These are phyloP conservation scores for Chlorospingus flavigularis DNA, from an alignment of 2,797 vertebrate species.

Conservation along the genomic window DNA sequence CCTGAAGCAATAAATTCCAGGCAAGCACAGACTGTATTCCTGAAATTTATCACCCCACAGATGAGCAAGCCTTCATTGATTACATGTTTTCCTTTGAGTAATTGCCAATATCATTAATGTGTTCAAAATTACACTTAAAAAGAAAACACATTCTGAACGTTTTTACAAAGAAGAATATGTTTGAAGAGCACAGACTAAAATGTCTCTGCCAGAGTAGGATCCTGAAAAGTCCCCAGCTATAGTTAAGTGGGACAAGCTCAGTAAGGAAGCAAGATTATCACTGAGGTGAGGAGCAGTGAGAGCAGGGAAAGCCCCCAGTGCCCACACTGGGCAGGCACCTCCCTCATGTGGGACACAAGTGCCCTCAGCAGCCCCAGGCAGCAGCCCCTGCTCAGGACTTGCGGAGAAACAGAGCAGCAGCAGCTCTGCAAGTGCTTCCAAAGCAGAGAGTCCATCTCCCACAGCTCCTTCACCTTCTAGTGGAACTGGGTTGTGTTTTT, in stretches of 20 bases:
- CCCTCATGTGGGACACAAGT: accelerated
- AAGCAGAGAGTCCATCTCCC: neutral
- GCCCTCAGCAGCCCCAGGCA: neutral
- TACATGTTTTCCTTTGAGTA: slow-evolving; percentile 56
- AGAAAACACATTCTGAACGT: neutral
- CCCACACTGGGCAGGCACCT: neutral
- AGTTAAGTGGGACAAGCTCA: neutral
- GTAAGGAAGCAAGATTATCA: neutral
- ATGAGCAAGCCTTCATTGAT: slow-evolving; percentile 49
- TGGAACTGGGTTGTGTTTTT: neutral
- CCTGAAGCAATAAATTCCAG: slow-evolving; percentile 62
- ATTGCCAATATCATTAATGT: slow-evolving; percentile 55
- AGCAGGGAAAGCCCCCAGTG: neutral
- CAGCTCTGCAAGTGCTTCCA: neutral
- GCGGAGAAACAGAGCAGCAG: neutral
- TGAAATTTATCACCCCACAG: slow-evolving; percentile 33
- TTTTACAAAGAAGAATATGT: neutral
- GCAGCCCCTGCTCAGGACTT: neutral
- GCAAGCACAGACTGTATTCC: slow-evolving; percentile 23
- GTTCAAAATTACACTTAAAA: slow-evolving; percentile 19
- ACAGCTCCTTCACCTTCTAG: neutral
- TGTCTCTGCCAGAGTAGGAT: neutral
- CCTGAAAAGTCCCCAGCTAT: neutral
- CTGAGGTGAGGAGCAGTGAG: neutral
- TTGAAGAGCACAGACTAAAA: neutral